Evolutionary conservation across 2,113 vertebrate genomes (phyloP).

Genomic region (Cygnus atratus): DNA sequence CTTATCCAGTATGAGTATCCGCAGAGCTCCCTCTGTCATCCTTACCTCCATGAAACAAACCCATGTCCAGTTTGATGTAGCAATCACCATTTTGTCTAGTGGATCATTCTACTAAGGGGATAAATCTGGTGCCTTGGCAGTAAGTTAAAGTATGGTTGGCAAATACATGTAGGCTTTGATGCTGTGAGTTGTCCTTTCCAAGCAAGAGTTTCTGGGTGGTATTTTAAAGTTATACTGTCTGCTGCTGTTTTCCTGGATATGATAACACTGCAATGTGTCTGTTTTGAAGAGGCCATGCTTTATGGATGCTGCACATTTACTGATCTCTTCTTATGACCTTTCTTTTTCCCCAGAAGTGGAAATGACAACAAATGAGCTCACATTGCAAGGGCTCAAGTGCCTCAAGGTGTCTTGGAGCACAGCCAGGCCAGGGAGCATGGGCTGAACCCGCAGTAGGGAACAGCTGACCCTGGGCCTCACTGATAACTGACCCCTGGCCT

Average conservation of each 20-base stretch:
- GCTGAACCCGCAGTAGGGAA: fast-evolving
- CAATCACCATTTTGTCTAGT: background rate
- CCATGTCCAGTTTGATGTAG: background rate
- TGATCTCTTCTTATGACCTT: background rate
- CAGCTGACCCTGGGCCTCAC: background rate
- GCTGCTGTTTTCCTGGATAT: conserved; percentile 36
- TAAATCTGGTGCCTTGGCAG: conserved; percentile 2
- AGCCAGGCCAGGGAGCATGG: background rate
- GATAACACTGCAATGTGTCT: background rate
- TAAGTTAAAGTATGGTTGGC: background rate
- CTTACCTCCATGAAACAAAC: background rate
- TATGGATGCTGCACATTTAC: conserved; percentile 6
- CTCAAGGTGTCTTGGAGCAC: conserved; percentile 2
- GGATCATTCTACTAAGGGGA: background rate
- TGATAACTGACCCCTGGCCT: background rate
- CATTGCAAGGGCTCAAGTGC: background rate
- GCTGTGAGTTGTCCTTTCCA: conserved; percentile 37
- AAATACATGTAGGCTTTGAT: conserved; percentile 1
- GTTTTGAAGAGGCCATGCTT: background rate
- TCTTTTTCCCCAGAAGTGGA: conserved; percentile 20
- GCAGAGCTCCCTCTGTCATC: background rate
- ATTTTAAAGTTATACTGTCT: background rate
- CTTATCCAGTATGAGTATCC: background rate
- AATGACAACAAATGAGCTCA: conserved; percentile 59
- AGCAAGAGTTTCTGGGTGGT: conserved; percentile 22